A percentile compares a stretch with the other conserved stretches of the same genome.
Evolutionary conservation across 2,888 invertebrate species (phyloP).

Genomic region (Amblyjoppa proteus): DNA sequence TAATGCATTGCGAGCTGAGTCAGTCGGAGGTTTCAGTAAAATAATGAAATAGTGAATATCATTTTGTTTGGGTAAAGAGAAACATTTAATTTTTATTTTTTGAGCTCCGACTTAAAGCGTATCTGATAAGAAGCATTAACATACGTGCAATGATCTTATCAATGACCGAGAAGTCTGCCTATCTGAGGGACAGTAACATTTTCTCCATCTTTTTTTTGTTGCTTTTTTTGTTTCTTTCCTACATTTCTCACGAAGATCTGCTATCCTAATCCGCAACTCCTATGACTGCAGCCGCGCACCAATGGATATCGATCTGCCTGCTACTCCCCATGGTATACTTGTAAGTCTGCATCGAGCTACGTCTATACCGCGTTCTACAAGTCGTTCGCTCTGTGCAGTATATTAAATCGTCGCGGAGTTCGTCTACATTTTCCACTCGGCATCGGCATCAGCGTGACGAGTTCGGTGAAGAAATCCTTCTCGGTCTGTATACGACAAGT

Average conservation of each 20-base stretch:
- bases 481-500: conserved; percentile 37
- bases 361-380: background rate
- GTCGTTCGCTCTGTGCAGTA: conserved; percentile 3
- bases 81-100: no score
- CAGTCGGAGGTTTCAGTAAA: no score
- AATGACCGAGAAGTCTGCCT: background rate
- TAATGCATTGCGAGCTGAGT: no score
- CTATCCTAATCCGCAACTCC: conserved; percentile 8
- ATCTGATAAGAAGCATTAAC: no score
- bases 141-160: background rate
- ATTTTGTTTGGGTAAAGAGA: no score
- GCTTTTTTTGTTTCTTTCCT: background rate
- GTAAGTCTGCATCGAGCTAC: conserved; percentile 29
- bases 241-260: conserved; percentile 61
- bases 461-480: conserved; percentile 45
- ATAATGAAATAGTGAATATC: no score
- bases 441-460: conserved; percentile 39
- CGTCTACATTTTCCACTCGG: conserved; percentile 37
- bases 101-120: no score
- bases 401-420: conserved; percentile 3
- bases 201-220: background rate
- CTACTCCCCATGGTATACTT: conserved; percentile 21
- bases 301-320: conserved; percentile 56
- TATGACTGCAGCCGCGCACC: conserved; percentile 40
- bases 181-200: background rate